These are phyloP conservation scores for Hoplodrina ambigua DNA, from an alignment of 2,888 invertebrate species.

Conservation along the genomic window DNA sequence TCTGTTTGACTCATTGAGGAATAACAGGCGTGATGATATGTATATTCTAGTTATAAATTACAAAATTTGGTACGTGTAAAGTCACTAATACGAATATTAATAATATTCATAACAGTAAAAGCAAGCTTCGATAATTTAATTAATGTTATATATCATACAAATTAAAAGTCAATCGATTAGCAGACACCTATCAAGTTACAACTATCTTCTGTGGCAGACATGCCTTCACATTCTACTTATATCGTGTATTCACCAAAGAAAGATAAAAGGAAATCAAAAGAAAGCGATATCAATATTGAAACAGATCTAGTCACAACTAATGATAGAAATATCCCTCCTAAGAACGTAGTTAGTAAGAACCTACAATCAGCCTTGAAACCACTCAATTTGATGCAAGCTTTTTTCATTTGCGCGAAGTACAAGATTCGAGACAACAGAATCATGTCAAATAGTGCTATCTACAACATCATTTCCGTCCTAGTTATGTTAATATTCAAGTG, in stretches of 20 bases:
- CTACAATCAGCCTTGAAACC: background rate
- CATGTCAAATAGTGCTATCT: background rate
- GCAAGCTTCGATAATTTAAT: too few relatives aligned
- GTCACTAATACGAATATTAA: too few relatives aligned
- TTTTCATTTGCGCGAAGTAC: background rate
- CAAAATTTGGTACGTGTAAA: too few relatives aligned
- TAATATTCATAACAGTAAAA: too few relatives aligned
- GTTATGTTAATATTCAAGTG: background rate
- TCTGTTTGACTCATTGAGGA: too few relatives aligned
- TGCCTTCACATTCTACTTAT: background rate
- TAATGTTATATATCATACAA: too few relatives aligned
- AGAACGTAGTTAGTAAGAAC: background rate
- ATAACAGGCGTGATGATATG: too few relatives aligned
- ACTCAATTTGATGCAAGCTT: background rate
- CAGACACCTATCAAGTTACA: background rate
- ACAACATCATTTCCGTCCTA: background rate
- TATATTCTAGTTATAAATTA: too few relatives aligned
- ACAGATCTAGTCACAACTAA: background rate
- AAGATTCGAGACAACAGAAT: background rate
- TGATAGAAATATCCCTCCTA: background rate
- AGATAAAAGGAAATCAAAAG: background rate
- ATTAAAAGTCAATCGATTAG: too few relatives aligned
- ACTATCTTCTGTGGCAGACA: background rate
- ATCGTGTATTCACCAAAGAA: background rate
- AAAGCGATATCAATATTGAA: background rate